These are phyloP conservation scores for Philhelius pedissequus DNA, from an alignment of 2,888 invertebrate species.

Conservation along the genomic window DNA sequence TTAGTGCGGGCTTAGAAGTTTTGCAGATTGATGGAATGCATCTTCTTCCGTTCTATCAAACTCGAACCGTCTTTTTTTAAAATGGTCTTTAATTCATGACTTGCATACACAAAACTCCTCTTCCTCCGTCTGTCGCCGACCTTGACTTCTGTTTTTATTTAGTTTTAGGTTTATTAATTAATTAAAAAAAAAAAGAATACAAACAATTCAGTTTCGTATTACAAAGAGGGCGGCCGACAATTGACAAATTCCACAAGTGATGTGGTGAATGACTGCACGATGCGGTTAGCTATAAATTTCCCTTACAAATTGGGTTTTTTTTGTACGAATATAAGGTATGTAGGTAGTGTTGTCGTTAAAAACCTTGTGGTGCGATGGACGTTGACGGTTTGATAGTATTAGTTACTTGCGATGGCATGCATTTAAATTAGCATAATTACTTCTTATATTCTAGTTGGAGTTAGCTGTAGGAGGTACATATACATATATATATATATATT, in stretches of 20 bases:
- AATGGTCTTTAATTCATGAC: not conserved
- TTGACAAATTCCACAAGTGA: slow-evolving; percentile 45
- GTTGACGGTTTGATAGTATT: not conserved
- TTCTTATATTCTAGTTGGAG: slow-evolving; percentile 3
- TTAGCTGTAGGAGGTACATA: not conserved
- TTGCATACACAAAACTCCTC: not conserved
- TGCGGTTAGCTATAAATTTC: slow-evolving; percentile 16
- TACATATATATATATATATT: slow-evolving; percentile 25
- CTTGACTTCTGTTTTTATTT: not conserved
- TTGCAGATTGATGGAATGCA: slow-evolving; percentile 48
- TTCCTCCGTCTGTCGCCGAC: not conserved
- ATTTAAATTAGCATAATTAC: slow-evolving; percentile 61
- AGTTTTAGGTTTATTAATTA: slow-evolving; percentile 4
- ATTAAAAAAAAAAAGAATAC: not conserved
- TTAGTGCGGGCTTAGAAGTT: not conserved
- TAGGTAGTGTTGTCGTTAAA: not conserved
- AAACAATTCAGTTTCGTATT: slow-evolving; percentile 43
- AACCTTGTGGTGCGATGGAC: too few species aligned
- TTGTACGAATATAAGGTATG: not conserved
- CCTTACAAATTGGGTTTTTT: not conserved
- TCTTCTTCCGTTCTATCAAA: slow-evolving; percentile 57
- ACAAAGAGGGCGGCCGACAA: slow-evolving; percentile 60
- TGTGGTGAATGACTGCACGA: slow-evolving; percentile 7
- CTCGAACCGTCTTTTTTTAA: slow-evolving; percentile 12
- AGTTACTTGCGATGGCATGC: slow-evolving; percentile 23